phyloP scores from a whole-genome alignment of 2,113 vertebrate species.

The Amblyornis subalaris region DNA sequence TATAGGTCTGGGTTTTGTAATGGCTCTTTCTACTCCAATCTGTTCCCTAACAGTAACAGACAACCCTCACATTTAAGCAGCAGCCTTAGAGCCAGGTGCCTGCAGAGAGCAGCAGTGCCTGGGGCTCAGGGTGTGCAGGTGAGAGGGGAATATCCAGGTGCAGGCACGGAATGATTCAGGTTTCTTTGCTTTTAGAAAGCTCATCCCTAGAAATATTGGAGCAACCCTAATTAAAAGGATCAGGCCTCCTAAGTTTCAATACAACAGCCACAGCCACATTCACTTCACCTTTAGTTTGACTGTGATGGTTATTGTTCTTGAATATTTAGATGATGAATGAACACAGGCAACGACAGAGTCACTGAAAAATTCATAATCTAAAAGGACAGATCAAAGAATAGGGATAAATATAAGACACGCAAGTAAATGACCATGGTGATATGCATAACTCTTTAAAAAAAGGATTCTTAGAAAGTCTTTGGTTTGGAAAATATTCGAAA shows the following conservation, averaged over 20 bases:
- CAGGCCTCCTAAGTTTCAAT: background rate
- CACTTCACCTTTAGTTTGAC: background rate
- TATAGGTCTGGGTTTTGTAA: background rate
- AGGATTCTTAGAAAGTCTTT: background rate
- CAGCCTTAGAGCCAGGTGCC: background rate
- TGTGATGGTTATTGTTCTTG: background rate
- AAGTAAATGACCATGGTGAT: background rate
- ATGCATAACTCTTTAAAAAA: background rate
- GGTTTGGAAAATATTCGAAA: background rate
- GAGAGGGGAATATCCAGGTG: background rate
- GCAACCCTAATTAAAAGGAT: background rate
- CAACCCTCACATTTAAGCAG: rapidly evolving
- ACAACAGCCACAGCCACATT: rapidly evolving
- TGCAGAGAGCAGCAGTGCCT: background rate
- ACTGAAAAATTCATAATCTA: background rate
- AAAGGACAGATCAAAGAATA: background rate
- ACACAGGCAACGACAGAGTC: background rate
- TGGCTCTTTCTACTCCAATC: background rate
- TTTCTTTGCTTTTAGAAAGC: background rate
- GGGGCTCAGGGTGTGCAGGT: background rate
- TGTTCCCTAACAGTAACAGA: background rate
- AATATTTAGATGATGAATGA: background rate
- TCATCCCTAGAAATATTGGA: background rate
- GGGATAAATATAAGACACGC: background rate
- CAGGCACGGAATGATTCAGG: rapidly evolving